A percentile compares a stretch with the other conserved stretches of the same genome.
These are phyloP conservation scores for Trididemnum nubilum DNA, from an alignment of 23 tunicate species.

Conservation along the genomic window DNA sequence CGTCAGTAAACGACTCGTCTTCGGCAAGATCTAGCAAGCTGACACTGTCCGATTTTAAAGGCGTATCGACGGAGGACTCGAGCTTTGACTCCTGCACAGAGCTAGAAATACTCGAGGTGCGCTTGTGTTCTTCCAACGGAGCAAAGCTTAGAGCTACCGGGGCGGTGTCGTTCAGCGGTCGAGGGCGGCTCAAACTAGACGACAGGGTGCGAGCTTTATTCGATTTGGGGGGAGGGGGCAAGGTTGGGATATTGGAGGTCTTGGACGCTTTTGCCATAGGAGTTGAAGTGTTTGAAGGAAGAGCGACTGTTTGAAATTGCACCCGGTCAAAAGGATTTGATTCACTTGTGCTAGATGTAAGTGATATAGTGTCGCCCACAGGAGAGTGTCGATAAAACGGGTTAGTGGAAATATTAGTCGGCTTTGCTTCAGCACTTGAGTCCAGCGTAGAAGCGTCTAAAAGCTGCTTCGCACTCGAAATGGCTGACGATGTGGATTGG, in stretches of 20 bases:
- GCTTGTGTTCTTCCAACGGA: background rate
- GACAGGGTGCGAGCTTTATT: slow-evolving; percentile 24
- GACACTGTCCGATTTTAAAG: background rate
- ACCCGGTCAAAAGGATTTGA: slow-evolving; percentile 50
- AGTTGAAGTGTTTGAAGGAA: background rate
- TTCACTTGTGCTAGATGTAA: slow-evolving; percentile 47
- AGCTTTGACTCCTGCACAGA: background rate
- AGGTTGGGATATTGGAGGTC: slow-evolving; percentile 35
- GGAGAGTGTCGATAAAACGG: slow-evolving; percentile 80
- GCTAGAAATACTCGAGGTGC: background rate
- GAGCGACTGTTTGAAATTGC: slow-evolving; percentile 42
- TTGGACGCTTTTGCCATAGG: background rate
- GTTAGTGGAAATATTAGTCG: slow-evolving; percentile 43
- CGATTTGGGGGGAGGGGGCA: slow-evolving; percentile 59
- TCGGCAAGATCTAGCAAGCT: slow-evolving; percentile 8
- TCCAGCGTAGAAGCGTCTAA: background rate
- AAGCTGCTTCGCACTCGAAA: background rate
- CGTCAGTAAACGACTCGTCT: background rate
- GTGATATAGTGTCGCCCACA: slow-evolving; percentile 43
- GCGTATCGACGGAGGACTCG: background rate
- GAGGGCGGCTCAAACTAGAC: slow-evolving; percentile 21
- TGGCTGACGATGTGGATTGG: background rate
- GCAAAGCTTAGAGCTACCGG: background rate
- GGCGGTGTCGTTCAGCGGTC: background rate
- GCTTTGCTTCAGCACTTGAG: background rate